Conservation (phyloP, 2,888 invertebrate species). For the Dasypolia templi region DNA sequence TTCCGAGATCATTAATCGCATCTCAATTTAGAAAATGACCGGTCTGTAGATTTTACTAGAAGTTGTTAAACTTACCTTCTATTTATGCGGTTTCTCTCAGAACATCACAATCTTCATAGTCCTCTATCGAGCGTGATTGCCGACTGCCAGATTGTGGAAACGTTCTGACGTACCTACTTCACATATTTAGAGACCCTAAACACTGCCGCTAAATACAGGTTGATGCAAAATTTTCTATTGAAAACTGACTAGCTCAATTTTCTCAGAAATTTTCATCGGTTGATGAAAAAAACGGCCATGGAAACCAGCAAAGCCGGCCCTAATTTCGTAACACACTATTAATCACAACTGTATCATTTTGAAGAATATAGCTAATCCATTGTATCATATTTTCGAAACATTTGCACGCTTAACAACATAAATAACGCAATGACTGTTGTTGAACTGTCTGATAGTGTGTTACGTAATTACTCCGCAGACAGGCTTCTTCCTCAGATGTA, state of each 20-base stretch:
- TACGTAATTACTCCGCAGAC: too few relatives aligned
- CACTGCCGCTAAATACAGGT: conserved; percentile 76
- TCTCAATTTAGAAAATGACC: neutral
- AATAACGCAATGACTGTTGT: too few relatives aligned
- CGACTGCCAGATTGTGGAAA: conserved; percentile 70
- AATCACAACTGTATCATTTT: too few relatives aligned
- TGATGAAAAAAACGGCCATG: too few relatives aligned
- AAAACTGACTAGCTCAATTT: neutral
- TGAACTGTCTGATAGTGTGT: too few relatives aligned
- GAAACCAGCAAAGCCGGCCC: too few relatives aligned
- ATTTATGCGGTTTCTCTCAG: neutral
- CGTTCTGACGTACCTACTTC: conserved; percentile 67
- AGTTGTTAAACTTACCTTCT: conserved; percentile 32
- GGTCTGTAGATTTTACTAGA: neutral
- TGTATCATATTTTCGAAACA: too few relatives aligned
- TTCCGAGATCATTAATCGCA: too few relatives aligned
- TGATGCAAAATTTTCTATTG: conserved; percentile 54
- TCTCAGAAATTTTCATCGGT: neutral
- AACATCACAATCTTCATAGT: conserved; percentile 34
- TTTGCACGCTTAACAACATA: too few relatives aligned
- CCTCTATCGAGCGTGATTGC: conserved; percentile 23
- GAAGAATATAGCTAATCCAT: too few relatives aligned
- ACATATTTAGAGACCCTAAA: conserved; percentile 77
- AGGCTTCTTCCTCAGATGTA: neutral
- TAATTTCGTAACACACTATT: too few relatives aligned